These are phyloP conservation scores for Micromys minutus DNA, from an alignment of 2,113 vertebrate species.

Conservation along the genomic window DNA sequence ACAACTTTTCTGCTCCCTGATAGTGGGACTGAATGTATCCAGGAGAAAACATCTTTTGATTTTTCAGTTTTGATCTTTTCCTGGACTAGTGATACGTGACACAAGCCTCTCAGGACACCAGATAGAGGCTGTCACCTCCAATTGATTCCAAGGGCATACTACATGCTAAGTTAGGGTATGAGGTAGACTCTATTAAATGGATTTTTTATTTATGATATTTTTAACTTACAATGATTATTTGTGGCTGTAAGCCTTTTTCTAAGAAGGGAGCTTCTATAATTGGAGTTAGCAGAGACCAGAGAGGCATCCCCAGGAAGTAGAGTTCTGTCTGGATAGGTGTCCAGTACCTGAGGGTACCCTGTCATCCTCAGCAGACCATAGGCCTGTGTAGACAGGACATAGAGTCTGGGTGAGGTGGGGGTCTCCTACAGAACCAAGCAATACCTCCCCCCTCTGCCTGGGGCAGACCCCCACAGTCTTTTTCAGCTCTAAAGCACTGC, in stretches of 20 bases:
- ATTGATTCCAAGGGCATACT: rapidly evolving
- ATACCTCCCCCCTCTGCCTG: background rate
- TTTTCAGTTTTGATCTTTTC: background rate
- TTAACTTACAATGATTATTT: background rate
- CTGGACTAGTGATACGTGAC: background rate
- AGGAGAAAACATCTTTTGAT: background rate
- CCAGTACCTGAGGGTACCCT: rapidly evolving
- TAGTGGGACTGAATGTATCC: background rate
- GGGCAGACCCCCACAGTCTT: background rate
- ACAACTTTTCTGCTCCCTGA: background rate
- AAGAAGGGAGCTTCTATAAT: background rate
- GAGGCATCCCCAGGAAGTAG: background rate
- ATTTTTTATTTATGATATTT: background rate
- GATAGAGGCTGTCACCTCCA: background rate
- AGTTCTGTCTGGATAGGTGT: background rate
- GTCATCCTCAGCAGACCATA: rapidly evolving
- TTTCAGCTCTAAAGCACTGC: background rate
- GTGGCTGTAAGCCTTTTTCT: background rate
- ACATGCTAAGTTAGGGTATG: background rate
- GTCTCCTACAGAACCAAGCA: background rate
- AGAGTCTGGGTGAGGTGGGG: background rate
- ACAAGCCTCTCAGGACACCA: background rate
- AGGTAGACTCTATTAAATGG: background rate
- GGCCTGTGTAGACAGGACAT: rapidly evolving
- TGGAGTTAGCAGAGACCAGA: background rate